These are phyloP conservation scores for Medauroidea extradentata DNA, from an alignment of 1,140 invertebrate species.

Conservation along the genomic window DNA sequence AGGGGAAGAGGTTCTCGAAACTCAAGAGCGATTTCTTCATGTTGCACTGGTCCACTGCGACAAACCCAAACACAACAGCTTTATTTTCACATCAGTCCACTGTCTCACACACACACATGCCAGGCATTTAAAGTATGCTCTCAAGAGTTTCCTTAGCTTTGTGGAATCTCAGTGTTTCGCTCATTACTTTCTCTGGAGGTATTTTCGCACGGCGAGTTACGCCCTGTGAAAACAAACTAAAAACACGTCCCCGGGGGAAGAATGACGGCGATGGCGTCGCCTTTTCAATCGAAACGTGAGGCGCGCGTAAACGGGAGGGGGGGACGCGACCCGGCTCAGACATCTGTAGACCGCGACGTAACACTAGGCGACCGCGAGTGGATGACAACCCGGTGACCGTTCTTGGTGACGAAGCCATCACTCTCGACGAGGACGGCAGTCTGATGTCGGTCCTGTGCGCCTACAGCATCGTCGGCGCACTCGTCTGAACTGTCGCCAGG, in stretches of 20 bases:
- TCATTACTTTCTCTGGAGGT: too few species aligned
- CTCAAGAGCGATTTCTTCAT: too few species aligned
- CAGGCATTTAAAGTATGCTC: too few species aligned
- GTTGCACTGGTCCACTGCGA: too few species aligned
- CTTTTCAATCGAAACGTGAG: neutral
- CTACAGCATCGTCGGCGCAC: conserved; percentile 25
- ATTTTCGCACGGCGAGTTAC: too few species aligned
- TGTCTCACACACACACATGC: too few species aligned
- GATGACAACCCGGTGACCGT: conserved; percentile 84
- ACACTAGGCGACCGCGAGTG: conserved; percentile 78
- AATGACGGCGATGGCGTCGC: neutral
- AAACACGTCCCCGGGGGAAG: neutral
- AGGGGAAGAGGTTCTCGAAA: too few species aligned
- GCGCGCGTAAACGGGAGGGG: conserved; percentile 36
- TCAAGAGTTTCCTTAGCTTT: too few species aligned
- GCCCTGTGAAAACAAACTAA: too few species aligned
- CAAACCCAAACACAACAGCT: too few species aligned
- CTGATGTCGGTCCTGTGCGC: conserved; percentile 45
- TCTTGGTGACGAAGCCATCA: conserved; percentile 74
- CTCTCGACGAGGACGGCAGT: conserved; percentile 78
- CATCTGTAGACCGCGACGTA: conserved; percentile 72
- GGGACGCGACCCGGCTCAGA: conserved; percentile 64
- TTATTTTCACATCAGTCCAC: too few species aligned
- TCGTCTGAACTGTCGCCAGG: conserved; percentile 29
- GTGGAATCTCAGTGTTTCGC: too few species aligned